Percentiles rank a stretch among this genome's conserved stretches.
These are phyloP conservation scores for Leptopilina drosophilae DNA, from an alignment of 2,888 invertebrate species.

Conservation along the genomic window DNA sequence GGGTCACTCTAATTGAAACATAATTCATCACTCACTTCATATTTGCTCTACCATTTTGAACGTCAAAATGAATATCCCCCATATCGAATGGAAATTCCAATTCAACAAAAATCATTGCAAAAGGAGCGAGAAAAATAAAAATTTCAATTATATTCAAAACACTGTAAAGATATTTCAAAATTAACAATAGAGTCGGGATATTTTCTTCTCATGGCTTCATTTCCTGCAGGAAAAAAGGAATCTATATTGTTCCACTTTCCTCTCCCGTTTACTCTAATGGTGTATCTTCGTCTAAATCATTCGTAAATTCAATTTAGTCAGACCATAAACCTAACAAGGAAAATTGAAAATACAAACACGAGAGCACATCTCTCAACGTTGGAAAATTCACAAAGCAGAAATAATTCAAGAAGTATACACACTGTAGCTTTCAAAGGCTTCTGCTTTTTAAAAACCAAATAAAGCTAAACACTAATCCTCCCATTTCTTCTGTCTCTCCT, in stretches of 20 bases:
- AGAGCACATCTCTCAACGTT: background rate
- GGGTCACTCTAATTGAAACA: conserved; percentile 13
- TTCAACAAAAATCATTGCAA: no score
- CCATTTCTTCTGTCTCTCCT: background rate
- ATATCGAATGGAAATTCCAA: no score
- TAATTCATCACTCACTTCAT: conserved; percentile 10
- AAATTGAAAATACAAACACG: conserved; percentile 18
- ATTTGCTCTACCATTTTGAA: background rate
- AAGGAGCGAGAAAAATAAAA: no score
- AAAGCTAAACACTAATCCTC: conserved; percentile 26
- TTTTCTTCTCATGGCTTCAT: background rate
- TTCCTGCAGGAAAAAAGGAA: background rate
- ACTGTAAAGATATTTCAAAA: no score
- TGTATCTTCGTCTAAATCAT: conserved; percentile 13
- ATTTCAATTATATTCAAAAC: no score
- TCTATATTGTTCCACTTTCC: background rate
- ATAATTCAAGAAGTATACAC: conserved; percentile 14
- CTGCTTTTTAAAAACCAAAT: conserved; percentile 10
- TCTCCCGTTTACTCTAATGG: conserved; percentile 12
- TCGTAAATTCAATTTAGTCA: conserved; percentile 17
- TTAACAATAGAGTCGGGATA: background rate
- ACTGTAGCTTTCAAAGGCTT: background rate
- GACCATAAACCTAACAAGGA: conserved; percentile 17
- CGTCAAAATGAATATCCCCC: background rate
- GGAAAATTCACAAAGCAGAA: conserved; percentile 12